Base-by-base conservation (phyloP, 2,113 vertebrate genomes). In the Chamaea fasciata region DNA sequence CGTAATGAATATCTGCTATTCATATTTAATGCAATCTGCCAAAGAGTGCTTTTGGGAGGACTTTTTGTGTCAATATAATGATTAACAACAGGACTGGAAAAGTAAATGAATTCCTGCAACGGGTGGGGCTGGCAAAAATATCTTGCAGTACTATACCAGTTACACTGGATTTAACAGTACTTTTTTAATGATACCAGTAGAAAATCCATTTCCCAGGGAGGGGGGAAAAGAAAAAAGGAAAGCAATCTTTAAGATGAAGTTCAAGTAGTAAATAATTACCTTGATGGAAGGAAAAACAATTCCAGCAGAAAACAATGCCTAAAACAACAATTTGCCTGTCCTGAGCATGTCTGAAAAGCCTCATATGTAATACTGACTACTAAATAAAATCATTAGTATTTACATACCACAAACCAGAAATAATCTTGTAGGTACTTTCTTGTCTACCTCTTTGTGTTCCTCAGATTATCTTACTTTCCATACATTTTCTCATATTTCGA, bases 11-110 rank as follows among this genome's bases (percentile, higher is more conserved):
- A 97, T 96, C 97, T 95, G 93, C 93, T 95, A 94, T 93, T 96
- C 94, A 95, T 94, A 95, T 97, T 96, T 96, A 96, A 97, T 97
- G 93, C 86, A 96, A 97, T 95, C 92, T 96, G 93, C 96, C 96
- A 95, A 96, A 95, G 93, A 96, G 90, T 90, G 92, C 94, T 95
- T 97, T 94, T 93, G 94, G 96, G 95, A 97, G 83, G 93, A 92
- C 95, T 97, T 96, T 97, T 74, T 95, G 94, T 96, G 97, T 95
- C 92, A 97, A 95, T 95, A 94, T 85, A 96, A 94, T 96, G 92
- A 95, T 95, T 96, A 96, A 95, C 90, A 95, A 96, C 93, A 96
- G 92, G 89, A 94, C 83, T 95, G 94, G 92, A 97, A 94, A 96
- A 97, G 90, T 92, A 95, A 97, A 97, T 94, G 80, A 97, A 97